phyloP scores from a whole-genome alignment of 2,888 invertebrate genomes.

The Erebia ligea region DNA sequence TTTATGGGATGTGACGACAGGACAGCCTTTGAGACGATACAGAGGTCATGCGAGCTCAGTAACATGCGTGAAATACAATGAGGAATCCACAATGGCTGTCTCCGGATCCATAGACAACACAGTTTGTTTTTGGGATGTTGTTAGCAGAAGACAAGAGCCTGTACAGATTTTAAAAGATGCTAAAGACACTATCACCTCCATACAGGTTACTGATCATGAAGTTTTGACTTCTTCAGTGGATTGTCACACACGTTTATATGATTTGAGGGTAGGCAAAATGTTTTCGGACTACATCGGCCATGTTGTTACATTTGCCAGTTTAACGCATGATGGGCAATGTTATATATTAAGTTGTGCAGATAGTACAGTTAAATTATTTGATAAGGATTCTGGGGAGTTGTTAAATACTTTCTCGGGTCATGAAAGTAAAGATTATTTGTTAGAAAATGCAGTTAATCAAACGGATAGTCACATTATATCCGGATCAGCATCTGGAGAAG shows the following conservation, averaged over 20 bases:
- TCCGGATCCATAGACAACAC: constrained; percentile 98
- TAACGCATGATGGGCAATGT: constrained; percentile 97
- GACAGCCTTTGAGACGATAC: constrained; percentile 91
- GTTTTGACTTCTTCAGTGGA: constrained; percentile 96
- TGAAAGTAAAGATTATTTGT: constrained; percentile 89
- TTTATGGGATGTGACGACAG: constrained; percentile 97
- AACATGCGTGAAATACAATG: constrained; percentile 94
- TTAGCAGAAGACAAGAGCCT: constrained; percentile 72
- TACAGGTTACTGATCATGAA: constrained; percentile 93
- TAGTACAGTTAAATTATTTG: constrained; percentile 91
- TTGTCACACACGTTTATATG: constrained; percentile 93
- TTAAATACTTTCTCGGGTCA: constrained; percentile 91
- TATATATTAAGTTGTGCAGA: constrained; percentile 93
- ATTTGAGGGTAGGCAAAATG: constrained; percentile 93
- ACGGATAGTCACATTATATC: constrained; percentile 94
- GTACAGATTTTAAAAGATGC: constrained; percentile 91
- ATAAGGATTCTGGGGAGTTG: constrained; percentile 86
- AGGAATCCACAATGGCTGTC: constrained; percentile 95
- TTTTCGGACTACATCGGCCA: constrained; percentile 93
- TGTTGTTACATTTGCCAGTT: constrained; percentile 91
- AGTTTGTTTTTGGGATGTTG: constrained; percentile 94
- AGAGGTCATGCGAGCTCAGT: constrained; percentile 95
- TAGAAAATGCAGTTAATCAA: constrained; percentile 93
- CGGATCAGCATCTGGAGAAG: constrained; percentile 93
- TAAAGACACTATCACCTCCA: constrained; percentile 93